phyloP scores from a whole-genome alignment of 2,888 invertebrate species.

The Lepidochitona cinerea region DNA sequence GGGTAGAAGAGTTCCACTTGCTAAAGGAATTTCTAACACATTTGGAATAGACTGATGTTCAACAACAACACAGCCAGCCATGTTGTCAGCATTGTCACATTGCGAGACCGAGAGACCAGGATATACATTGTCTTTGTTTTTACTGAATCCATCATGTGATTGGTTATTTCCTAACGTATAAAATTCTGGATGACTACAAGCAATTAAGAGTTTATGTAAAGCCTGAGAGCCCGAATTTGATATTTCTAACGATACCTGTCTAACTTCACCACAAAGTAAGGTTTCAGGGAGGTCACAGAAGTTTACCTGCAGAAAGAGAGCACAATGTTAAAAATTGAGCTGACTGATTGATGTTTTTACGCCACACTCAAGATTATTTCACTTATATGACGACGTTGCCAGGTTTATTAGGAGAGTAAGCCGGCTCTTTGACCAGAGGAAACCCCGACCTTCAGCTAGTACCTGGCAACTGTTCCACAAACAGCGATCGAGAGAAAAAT shows the following conservation, averaged over 20 bases:
- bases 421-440: too few relatives aligned
- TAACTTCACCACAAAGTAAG: conserved; percentile 83
- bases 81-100: background rate
- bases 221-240: conserved; percentile 77
- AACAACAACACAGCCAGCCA: background rate
- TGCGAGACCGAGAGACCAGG: background rate
- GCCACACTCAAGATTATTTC: too few relatives aligned
- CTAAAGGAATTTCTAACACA: conserved; percentile 57
- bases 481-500: too few relatives aligned
- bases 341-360: too few relatives aligned
- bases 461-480: too few relatives aligned
- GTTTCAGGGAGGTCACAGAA: conserved; percentile 80
- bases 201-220: conserved; percentile 72
- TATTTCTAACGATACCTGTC: conserved; percentile 79
- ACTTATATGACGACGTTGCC: too few relatives aligned
- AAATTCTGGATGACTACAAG: conserved; percentile 81
- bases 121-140: background rate
- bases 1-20: conserved; percentile 72
- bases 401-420: too few relatives aligned
- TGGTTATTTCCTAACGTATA: conserved; percentile 75
- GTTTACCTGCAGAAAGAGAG: conserved; percentile 76
- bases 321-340: too few relatives aligned
- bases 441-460: too few relatives aligned
- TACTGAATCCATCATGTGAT: background rate
- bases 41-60: conserved; percentile 19